Base-by-base conservation (phyloP, 2,888 invertebrate species). In the Agrotis clavis region DNA sequence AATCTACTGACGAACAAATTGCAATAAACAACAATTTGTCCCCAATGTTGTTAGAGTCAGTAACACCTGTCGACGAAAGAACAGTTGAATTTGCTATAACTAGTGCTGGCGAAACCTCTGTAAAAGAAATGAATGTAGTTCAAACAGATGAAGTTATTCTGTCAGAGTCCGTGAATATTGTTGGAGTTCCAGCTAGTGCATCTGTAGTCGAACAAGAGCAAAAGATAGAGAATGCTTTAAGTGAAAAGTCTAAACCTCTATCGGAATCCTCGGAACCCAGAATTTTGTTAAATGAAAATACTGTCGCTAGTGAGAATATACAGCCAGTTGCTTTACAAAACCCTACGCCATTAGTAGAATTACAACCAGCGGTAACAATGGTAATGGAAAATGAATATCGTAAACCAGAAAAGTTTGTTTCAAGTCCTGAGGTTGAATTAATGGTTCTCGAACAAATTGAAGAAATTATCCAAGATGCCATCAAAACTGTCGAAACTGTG, bases 401-500 rank as follows among this genome's bases (percentile, higher is more conserved):
- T 57, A 14, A 13, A 35, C 30, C 7, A 25, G 30, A 19, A 35
- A 69, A 54, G 14, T 16, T 61, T 7, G 30, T 41, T 30, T 5
- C 30, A 1, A 45, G 21, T 14, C n/a, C 54, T 35, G 69, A 70
- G 45, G 14, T n/a, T 45, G 45, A 63, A 47, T 50, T 69, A 16
- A 60, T 61, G 50, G n/a, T 70, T 0, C 35, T 64, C 19, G 60
- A 64, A 60, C 63, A 77, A 76, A 70, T 77, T 51, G 70, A 75
- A n/a, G 50, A 70, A 0, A 75, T 70, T 50, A 64, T 76, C 19
- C 45, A 60, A 50, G 63, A 75, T 21, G 70, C 75, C 4, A 50
- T 64, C 3, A 47, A 64, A 13, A 56, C 30, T 6, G 5, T 64
- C 19, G 60, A 61, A 75, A 45, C 60, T 30, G 50, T 50, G 14